A percentile compares a stretch with the other conserved stretches of the same genome.
Evolutionary conservation across 2,888 invertebrate genomes (phyloP).

Genomic region (Ochropleura leucogaster): DNA sequence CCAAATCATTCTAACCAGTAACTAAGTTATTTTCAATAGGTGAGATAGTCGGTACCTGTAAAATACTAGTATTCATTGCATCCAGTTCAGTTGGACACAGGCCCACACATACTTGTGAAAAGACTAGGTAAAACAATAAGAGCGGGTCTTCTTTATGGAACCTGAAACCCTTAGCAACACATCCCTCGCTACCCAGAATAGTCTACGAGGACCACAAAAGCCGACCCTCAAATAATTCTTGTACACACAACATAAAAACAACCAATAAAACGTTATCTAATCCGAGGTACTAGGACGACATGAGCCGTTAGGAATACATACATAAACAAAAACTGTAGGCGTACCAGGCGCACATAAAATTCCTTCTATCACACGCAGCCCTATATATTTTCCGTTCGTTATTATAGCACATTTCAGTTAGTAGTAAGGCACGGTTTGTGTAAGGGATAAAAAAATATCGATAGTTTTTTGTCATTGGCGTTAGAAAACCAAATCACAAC

Average conservation of each 20-base stretch:
- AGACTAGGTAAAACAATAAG: not conserved
- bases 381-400: constrained; percentile 58
- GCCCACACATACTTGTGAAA: not conserved
- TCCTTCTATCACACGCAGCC: constrained; percentile 52
- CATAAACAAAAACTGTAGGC: constrained; percentile 60
- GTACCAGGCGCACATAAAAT: constrained; percentile 64
- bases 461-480: not conserved
- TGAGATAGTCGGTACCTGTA: no score
- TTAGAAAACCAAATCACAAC: not conserved
- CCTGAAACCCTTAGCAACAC: not conserved
- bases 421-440: constrained; percentile 29
- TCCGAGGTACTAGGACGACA: constrained; percentile 61
- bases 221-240: constrained; percentile 41
- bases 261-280: constrained; percentile 67
- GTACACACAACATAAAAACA: constrained; percentile 57
- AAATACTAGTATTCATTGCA: not conserved
- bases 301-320: constrained; percentile 55
- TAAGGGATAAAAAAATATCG: constrained; percentile 38
- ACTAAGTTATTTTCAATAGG: no score
- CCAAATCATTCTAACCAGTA: no score
- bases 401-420: constrained; percentile 64
- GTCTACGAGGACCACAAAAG: constrained; percentile 29
- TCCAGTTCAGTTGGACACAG: not conserved
- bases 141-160: not conserved
- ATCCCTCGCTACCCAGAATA: not conserved